phyloP scores from a whole-genome alignment of 2,113 vertebrate species.

The Butorides virescens region DNA sequence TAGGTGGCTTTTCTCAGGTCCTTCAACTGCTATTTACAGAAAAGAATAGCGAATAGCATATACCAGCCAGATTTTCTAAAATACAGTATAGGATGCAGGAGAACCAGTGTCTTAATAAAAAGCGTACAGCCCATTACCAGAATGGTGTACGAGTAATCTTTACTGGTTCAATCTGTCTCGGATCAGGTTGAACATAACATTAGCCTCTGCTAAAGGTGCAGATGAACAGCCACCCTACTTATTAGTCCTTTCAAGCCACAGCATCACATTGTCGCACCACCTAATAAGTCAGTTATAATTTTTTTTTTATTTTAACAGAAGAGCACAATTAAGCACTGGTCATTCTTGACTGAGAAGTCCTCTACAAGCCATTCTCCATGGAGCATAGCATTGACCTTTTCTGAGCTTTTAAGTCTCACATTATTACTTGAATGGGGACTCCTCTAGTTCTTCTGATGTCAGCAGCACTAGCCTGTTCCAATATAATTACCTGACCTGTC shows the following conservation, averaged over 20 bases:
- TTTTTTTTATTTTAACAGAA: background rate
- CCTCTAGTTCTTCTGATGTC: rapidly evolving
- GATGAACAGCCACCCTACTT: background rate
- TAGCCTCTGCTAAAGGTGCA: background rate
- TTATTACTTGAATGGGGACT: background rate
- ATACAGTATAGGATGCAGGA: background rate
- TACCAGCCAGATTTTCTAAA: background rate
- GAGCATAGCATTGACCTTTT: background rate
- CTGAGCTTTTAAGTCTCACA: background rate
- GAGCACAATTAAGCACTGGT: background rate
- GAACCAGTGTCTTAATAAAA: background rate
- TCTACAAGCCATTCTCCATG: background rate
- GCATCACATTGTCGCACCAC: background rate
- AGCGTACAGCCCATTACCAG: background rate
- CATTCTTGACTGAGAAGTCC: background rate
- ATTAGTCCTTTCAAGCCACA: background rate
- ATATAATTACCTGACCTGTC: background rate
- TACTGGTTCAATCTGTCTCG: background rate
- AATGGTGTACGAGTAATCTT: background rate
- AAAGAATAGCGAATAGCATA: background rate
- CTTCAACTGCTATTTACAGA: background rate
- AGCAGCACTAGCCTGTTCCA: background rate
- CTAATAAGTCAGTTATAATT: background rate
- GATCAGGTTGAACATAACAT: background rate
- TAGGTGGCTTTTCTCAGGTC: background rate